Conservation (phyloP, 2,113 vertebrate genomes). For the Vidua macroura region DNA sequence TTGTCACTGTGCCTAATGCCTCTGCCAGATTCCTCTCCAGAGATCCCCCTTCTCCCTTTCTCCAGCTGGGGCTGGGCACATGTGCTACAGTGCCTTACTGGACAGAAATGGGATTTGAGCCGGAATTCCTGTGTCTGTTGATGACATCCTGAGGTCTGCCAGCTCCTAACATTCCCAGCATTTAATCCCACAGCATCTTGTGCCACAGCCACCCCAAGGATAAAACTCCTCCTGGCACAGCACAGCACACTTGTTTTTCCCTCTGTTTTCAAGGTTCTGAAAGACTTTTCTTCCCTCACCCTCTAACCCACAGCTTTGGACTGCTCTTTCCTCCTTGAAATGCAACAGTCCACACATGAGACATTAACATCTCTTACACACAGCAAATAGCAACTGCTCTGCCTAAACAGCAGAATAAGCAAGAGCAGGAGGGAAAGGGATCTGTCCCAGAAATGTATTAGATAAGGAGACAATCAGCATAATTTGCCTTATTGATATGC, state of each 20-base stretch:
- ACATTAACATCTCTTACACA: neutral
- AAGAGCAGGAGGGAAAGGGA: neutral
- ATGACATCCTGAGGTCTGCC: neutral
- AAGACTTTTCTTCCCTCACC: neutral
- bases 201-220: neutral
- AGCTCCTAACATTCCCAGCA: neutral
- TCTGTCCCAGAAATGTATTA: neutral
- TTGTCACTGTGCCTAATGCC: neutral
- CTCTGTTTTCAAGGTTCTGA: neutral
- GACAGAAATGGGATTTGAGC: neutral
- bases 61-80: neutral
- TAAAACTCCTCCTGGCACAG: neutral
- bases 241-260: neutral
- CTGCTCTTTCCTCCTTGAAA: neutral
- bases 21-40: neutral
- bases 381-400: neutral
- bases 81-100: neutral
- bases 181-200: neutral
- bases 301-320: neutral
- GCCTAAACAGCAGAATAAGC: conserved; percentile 7
- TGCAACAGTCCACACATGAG: neutral
- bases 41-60: neutral
- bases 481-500: conserved; percentile 18
- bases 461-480: neutral
- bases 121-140: neutral